A percentile compares a stretch with the other conserved stretches of the same genome.
Conservation (phyloP, 1,140 invertebrate species). For the Drosophila rufa region DNA sequence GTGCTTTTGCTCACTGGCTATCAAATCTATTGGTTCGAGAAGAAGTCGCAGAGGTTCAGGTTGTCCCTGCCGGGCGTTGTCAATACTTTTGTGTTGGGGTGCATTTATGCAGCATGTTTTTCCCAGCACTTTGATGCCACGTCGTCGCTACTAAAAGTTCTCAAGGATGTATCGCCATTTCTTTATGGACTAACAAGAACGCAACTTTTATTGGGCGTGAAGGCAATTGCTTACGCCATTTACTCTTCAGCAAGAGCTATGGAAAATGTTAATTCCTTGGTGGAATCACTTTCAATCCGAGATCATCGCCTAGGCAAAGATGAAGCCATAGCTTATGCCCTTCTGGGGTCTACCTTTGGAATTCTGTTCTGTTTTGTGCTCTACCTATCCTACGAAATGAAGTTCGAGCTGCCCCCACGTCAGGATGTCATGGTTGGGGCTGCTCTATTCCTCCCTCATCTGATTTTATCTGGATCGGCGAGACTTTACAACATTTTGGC, state of each 20-base stretch:
- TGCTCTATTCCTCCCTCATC: slow-evolving; percentile 70
- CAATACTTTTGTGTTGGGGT: slow-evolving; percentile 50
- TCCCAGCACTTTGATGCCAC: slow-evolving; percentile 61
- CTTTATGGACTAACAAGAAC: slow-evolving; percentile 48
- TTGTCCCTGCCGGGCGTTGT: slow-evolving; percentile 47
- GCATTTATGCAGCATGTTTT: slow-evolving; percentile 63
- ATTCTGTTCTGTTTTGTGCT: slow-evolving; percentile 53
- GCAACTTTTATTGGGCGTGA: slow-evolving; percentile 66
- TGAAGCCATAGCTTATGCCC: slow-evolving; percentile 50
- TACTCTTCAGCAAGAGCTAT: slow-evolving; percentile 48
- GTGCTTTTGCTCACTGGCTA: slow-evolving; percentile 66
- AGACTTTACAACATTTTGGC: slow-evolving; percentile 52
- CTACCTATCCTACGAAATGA: slow-evolving; percentile 76
- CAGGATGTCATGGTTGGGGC: slow-evolving; percentile 64
- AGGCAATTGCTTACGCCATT: slow-evolving; percentile 55
- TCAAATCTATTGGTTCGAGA: slow-evolving; percentile 69
- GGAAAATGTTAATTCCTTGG: slow-evolving; percentile 36
- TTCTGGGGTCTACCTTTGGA: slow-evolving; percentile 61
- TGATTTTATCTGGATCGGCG: slow-evolving; percentile 59
- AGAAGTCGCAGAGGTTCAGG: slow-evolving; percentile 47
- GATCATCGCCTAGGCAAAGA: neutral
- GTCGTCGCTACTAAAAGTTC: slow-evolving; percentile 50
- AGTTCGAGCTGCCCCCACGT: slow-evolving; percentile 70
- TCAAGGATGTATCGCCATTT: slow-evolving; percentile 69
- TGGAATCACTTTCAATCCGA: slow-evolving; percentile 20